phyloP scores from a whole-genome alignment of 2,888 invertebrate genomes.

The Aphidoletes aphidimyza region DNA sequence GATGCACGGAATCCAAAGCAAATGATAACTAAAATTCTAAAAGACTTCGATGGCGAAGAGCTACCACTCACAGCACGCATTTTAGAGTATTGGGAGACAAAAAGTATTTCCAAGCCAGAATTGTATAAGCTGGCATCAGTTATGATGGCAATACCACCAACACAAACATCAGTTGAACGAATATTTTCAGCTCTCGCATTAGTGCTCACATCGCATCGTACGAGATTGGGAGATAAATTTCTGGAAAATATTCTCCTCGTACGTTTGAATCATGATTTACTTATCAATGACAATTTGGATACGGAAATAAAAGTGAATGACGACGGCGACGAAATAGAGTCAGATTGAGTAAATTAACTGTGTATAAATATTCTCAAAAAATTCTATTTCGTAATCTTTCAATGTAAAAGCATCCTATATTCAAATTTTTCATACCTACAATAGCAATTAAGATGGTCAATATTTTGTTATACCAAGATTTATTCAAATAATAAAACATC shows the following conservation, averaged over 20 bases:
- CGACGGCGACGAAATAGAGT: background rate
- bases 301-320: too few species aligned
- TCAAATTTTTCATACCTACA: too few species aligned
- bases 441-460: too few species aligned
- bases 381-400: too few species aligned
- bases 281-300: too few species aligned
- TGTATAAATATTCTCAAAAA: too few species aligned
- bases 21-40: too few species aligned
- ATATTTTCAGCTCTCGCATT: background rate
- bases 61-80: background rate
- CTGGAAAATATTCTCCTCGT: background rate
- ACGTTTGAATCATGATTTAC: background rate
- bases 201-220: background rate
- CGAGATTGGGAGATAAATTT: background rate
- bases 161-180: background rate
- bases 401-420: too few species aligned
- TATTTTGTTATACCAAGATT: too few species aligned
- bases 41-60: background rate
- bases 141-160: background rate
- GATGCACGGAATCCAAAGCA: too few species aligned
- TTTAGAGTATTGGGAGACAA: background rate
- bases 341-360: background rate
- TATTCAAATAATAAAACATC: too few species aligned
- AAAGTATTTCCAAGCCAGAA: background rate
- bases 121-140: background rate